Evolutionary conservation across 1,140 invertebrate genomes (phyloP), one percentile per base, ranked within the genome.

Genomic region (Formica exsecta): DNA sequence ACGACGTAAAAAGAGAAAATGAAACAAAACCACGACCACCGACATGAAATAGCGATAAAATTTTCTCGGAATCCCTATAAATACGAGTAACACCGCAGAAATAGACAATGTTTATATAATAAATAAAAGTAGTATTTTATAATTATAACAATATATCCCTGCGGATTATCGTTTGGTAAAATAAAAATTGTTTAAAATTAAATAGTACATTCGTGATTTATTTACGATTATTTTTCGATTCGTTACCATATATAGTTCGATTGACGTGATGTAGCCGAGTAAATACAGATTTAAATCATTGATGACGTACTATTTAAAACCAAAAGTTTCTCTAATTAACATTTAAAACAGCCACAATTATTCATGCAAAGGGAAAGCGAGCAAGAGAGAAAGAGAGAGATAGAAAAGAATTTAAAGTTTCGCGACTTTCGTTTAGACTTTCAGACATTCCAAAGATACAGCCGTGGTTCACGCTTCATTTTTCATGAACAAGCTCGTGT

Each of bases 1-100:
- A 29, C 16, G 36, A 3, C 32, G 11, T 51, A 85, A 85, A 85
- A 85, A 87, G 57, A 76, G 44, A 59, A 29, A 44, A 51, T 61
- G 61, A 61, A 61, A 62, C 38, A 9, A 83, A 83, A 57, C 54
- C 38, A 29, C 38, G 48, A 32, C 8, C 16, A 25, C 25, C 44
- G 11, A 73, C 66, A 73, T 41, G n/a, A 8, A 83, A 41, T 6
- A 44, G 38, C 38, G 54, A 44, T 81, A 81, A 73, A 38, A 61
- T 62, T 73, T 83, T 36, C 13, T 54, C 41, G 5, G 48, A 5
- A 51, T 51, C 4, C 4, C 16, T 48, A 22, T 6, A 32, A 68
- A 9, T 44, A 38, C n/a, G n/a, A 66, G 8, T 16, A 22, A 61
- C 29, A 38, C 0, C 19, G 19, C 9, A 19, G 16, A 57, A 68